A percentile compares a stretch with the other conserved stretches of the same genome.
Evolutionary conservation across 2,888 invertebrate species (phyloP).

Genomic region (Protophormia terraenovae): DNA sequence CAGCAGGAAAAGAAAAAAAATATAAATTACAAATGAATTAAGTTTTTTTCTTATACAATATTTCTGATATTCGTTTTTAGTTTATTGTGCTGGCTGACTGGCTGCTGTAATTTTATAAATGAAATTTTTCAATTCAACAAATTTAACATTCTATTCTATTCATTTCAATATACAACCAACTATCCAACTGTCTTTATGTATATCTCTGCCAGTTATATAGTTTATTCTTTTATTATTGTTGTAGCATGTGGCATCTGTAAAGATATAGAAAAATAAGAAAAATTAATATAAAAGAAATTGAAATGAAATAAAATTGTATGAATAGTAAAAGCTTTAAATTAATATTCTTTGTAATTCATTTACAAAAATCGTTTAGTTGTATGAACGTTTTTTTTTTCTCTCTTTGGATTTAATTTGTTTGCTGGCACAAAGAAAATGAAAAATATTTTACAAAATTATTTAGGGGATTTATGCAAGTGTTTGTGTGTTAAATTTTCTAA

Average conservation of each 20-base stretch:
- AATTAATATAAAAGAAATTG: not conserved
- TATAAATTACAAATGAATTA: constrained; percentile 52
- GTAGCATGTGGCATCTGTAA: constrained; percentile 45
- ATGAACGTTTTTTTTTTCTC: not conserved
- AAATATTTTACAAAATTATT: no score
- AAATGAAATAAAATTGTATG: constrained; percentile 9
- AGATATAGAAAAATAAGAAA: constrained; percentile 9
- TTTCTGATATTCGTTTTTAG: not conserved
- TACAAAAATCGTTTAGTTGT: not conserved
- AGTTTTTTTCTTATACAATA: constrained; percentile 24
- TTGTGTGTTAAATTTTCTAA: no score
- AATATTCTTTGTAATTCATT: not conserved
- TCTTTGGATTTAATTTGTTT: not conserved
- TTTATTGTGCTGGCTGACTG: constrained; percentile 8
- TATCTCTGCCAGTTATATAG: not conserved
- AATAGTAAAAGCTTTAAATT: constrained; percentile 1
- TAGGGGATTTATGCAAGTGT: no score
- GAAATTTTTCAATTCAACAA: constrained; percentile 29
- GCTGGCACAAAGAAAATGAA: not conserved
- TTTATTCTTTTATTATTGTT: not conserved
- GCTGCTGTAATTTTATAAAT: constrained; percentile 38
- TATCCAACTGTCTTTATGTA: not conserved
- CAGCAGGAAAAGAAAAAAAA: not conserved
- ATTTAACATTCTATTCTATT: constrained; percentile 4
- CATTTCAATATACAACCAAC: not conserved